phyloP scores from a whole-genome alignment of 2,888 invertebrate genomes.

The Mesoligia furuncula region DNA sequence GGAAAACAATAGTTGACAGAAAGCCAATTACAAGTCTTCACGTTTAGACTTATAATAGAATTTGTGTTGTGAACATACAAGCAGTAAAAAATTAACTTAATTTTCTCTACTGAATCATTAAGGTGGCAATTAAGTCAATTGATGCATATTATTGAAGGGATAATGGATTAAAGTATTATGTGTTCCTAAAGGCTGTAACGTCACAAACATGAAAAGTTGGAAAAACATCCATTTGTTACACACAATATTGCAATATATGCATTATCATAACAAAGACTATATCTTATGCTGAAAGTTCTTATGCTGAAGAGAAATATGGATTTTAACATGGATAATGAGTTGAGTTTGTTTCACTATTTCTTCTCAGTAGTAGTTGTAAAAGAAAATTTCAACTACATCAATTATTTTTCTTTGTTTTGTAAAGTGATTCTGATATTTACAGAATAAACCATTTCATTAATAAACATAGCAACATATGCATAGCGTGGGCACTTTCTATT shows the following conservation, averaged over 20 bases:
- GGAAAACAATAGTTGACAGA: too few relatives aligned
- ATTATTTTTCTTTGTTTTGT: background rate
- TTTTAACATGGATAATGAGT: background rate
- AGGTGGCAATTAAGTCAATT: background rate
- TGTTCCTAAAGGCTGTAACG: background rate
- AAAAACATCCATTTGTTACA: background rate
- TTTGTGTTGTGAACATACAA: too few relatives aligned
- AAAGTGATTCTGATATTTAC: background rate
- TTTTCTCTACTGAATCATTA: background rate
- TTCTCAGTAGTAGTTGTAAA: background rate
- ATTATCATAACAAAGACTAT: too few relatives aligned
- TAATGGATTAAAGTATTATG: background rate
- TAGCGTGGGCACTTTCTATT: conserved; percentile 19
- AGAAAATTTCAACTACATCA: background rate
- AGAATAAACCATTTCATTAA: background rate
- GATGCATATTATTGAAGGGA: background rate
- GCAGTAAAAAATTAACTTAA: too few relatives aligned
- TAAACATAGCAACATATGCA: background rate
- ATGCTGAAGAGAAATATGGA: background rate
- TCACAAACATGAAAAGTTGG: background rate
- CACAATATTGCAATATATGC: too few relatives aligned
- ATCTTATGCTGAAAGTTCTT: background rate
- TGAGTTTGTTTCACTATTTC: background rate
- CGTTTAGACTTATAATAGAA: too few relatives aligned
- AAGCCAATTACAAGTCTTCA: too few relatives aligned